phyloP scores from a whole-genome alignment of 2,888 invertebrate species.

The Agriopis aurantiaria region DNA sequence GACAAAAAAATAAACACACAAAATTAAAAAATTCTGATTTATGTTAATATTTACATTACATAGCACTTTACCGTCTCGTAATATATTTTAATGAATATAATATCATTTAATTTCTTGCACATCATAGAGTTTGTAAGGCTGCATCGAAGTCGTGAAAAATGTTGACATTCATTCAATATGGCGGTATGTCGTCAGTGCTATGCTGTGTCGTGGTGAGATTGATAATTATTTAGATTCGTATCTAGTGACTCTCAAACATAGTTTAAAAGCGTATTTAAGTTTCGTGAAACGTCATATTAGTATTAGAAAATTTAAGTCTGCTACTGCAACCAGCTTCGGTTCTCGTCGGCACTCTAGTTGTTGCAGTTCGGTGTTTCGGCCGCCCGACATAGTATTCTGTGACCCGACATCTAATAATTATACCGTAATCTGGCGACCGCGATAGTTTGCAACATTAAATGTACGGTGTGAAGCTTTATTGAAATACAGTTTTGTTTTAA shows the following conservation, averaged over 20 bases:
- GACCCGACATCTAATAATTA: conserved; percentile 49
- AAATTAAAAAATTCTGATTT: conserved; percentile 74
- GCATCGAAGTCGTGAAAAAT: conserved; percentile 76
- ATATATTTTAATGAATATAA: conserved; percentile 50
- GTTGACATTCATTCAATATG: conserved; percentile 97
- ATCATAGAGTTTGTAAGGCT: conserved; percentile 62
- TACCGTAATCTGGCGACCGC: conserved; percentile 42
- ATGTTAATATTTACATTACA: conserved; percentile 40
- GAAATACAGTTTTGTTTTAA: conserved; percentile 53
- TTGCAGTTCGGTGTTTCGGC: conserved; percentile 70
- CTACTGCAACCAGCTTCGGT: conserved; percentile 49
- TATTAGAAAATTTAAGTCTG: conserved; percentile 52
- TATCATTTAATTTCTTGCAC: conserved; percentile 50
- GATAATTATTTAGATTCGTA: conserved; percentile 71
- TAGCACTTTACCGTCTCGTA: conserved; percentile 39
- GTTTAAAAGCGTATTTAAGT: conserved; percentile 53
- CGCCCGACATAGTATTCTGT: conserved; percentile 52
- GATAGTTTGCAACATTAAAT: conserved; percentile 67
- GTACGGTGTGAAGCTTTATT: conserved; percentile 64
- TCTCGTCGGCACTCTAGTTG: conserved; percentile 67
- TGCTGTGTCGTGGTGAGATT: conserved; percentile 98
- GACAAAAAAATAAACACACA: conserved; percentile 80
- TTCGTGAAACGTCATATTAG: conserved; percentile 52
- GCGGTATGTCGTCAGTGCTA: conserved; percentile 98
- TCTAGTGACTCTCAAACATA: conserved; percentile 62